Percentiles rank a stretch among this genome's conserved stretches.
phyloP scores from a whole-genome alignment of 2,113 vertebrate genomes.

The Mus spicilegus region DNA sequence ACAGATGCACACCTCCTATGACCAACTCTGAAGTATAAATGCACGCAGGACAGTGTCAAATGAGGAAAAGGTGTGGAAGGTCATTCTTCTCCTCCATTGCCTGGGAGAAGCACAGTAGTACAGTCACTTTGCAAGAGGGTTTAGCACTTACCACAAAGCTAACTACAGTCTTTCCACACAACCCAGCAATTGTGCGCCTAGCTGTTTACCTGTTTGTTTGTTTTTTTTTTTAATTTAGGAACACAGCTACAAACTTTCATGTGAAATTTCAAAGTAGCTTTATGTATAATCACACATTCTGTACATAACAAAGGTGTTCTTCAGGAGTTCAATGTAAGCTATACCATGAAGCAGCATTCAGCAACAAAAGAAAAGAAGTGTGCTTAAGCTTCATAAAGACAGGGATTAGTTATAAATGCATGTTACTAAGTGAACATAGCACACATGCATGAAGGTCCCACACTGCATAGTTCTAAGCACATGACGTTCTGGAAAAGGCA shows the following conservation, averaged over 20 bases:
- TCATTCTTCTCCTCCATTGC: not conserved
- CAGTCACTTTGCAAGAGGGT: not conserved
- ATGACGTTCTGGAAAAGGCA: not conserved
- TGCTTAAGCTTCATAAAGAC: not conserved
- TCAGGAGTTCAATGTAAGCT: not conserved
- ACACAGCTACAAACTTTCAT: not conserved
- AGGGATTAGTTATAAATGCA: not conserved
- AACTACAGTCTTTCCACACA: not conserved
- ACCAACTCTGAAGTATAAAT: not conserved
- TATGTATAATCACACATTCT: not conserved
- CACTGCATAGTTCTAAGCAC: not conserved
- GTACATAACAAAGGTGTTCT: not conserved
- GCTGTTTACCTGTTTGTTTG: not conserved
- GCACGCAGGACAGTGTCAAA: not conserved
- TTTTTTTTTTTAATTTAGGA: not conserved
- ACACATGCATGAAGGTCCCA: not conserved
- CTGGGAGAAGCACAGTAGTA: not conserved
- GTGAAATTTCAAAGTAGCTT: not conserved
- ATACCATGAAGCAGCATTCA: not conserved
- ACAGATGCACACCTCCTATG: not conserved
- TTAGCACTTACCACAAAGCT: not conserved
- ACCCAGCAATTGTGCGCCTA: not conserved
- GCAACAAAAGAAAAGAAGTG: not conserved
- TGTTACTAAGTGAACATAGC: not conserved
- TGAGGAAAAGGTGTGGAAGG: not conserved